These are phyloP conservation scores for Phaethon lepturus DNA, from an alignment of 2,113 vertebrate genomes.

Conservation along the genomic window DNA sequence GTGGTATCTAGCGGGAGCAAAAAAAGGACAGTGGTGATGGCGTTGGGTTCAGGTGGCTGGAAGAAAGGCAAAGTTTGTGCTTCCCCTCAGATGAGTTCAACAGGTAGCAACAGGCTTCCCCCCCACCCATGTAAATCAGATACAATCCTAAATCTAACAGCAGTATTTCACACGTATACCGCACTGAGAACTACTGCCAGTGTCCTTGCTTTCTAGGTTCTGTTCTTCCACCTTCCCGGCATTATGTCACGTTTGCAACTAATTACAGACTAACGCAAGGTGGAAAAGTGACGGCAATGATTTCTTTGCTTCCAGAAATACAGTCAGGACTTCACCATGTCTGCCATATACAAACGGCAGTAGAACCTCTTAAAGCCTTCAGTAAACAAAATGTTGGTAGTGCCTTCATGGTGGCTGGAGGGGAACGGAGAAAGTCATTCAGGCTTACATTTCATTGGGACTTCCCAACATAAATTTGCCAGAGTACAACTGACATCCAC, in stretches of 20 bases:
- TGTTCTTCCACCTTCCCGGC: background rate
- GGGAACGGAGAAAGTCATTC: background rate
- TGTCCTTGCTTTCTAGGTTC: background rate
- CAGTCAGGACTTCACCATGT: background rate
- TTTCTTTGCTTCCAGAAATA: constrained; percentile 9
- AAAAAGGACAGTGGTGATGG: background rate
- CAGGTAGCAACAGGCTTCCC: background rate
- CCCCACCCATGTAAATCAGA: background rate
- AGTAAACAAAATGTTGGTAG: background rate
- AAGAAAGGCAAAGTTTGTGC: background rate
- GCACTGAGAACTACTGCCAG: background rate
- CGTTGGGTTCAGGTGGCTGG: background rate
- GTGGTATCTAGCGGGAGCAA: background rate
- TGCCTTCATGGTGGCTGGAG: background rate
- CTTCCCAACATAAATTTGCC: background rate
- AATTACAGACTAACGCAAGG: background rate
- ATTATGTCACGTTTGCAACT: constrained; percentile 30
- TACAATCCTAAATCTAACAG: background rate
- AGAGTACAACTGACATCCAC: background rate
- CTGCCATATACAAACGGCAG: background rate
- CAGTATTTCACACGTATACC: background rate
- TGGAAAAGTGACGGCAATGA: background rate
- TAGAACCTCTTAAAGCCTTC: background rate
- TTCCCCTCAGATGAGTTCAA: background rate
- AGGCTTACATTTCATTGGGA: background rate